Evolutionary conservation across 2,113 vertebrate species (phyloP), one percentile per base, ranked within the genome.

Genomic region (Nyctereutes procyonoides): DNA sequence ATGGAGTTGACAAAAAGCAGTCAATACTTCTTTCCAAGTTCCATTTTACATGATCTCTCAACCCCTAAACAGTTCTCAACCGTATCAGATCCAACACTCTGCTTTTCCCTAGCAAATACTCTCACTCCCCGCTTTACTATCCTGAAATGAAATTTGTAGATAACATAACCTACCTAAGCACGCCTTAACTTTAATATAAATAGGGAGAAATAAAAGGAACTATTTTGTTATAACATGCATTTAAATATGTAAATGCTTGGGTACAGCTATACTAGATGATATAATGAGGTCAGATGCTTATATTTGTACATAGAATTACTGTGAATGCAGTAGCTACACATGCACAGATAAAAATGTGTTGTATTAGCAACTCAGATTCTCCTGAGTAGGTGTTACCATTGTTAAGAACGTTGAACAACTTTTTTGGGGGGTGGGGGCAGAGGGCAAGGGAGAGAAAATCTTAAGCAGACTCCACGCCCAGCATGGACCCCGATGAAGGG

Each of bases 151-250:
- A 96, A 93, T 43, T 62, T 17, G 73, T 22, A 88, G 67, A n/a
- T 79, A 76, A 91, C 56, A 80, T 51, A 69, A 95, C 13, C 8
- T 77, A 86, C 16, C n/a, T 83, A 95, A 92, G 95, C 10, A 83
- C 4, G 24, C 38, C n/a, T 79, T 93, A 95, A 67, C 24, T 74
- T 38, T 90, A 89, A 87, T 60, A 80, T 51, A 94, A 74, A 94
- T 81, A 56, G 77, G 35, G 12, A 73, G 38, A 77, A 63, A 85
- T 65, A 14, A 88, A 87, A 93, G 28, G 10, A 94, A 83, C 14
- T 81, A 63, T 89, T 92, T 94, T 90, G 62, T 82, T 71, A 26
- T 69, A 65, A 80, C 48, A 74, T 69, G 17, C 84, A 24, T 56
- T 83, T 82, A 87, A 87, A 58, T 76, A 69, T 48, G 35, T 55